Evolutionary conservation across 2,888 invertebrate genomes (phyloP).

Genomic region (Sabellastarte sp.): DNA sequence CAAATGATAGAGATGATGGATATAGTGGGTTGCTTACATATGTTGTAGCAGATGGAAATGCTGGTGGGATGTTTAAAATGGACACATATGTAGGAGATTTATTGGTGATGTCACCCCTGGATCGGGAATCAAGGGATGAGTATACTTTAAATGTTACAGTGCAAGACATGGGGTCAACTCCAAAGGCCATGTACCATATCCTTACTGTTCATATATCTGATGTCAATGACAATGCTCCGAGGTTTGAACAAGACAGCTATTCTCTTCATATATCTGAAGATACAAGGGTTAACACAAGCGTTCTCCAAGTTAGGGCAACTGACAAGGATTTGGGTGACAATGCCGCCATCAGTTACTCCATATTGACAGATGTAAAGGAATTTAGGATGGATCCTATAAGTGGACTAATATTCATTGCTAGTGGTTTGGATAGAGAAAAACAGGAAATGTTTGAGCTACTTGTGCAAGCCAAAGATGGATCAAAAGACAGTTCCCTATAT

Average conservation of each 20-base stretch:
- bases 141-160: constrained; percentile 81
- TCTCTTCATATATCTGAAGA: constrained; percentile 84
- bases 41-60: constrained; percentile 70
- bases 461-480: constrained; percentile 15
- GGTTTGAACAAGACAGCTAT: constrained; percentile 15
- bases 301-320: constrained; percentile 63
- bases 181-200: constrained; percentile 76
- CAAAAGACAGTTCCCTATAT: constrained; percentile 63
- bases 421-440: constrained; percentile 18
- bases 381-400: constrained; percentile 19
- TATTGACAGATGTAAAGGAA: constrained; percentile 14
- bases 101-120: constrained; percentile 65
- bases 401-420: constrained; percentile 12
- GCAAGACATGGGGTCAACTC: constrained; percentile 62
- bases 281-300: constrained; percentile 81
- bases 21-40: constrained; percentile 48
- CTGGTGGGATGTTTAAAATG: constrained; percentile 84
- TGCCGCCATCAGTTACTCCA: constrained; percentile 15
- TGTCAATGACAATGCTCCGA: constrained; percentile 68
- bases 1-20: constrained; percentile 49
- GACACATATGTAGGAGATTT: constrained; percentile 88
- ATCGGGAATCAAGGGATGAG: constrained; percentile 66
- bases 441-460: constrained; percentile 12
- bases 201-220: constrained; percentile 76
- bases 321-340: constrained; percentile 49